phyloP scores from a whole-genome alignment of 92 coral and sea anemone genomes.

The Siderastrea siderea region DNA sequence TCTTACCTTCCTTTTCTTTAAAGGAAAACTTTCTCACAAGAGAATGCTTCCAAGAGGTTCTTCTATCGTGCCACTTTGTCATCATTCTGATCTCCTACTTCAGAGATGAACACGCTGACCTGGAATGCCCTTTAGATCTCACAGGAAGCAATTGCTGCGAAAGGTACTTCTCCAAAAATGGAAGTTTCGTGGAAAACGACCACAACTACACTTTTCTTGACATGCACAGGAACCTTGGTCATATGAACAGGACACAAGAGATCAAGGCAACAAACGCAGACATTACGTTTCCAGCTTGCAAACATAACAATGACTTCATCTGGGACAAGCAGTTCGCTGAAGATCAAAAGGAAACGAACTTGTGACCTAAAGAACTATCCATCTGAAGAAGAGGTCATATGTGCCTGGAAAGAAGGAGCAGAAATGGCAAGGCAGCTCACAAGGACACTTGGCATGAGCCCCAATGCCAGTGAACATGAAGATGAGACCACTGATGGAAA shows the following conservation, averaged over 20 bases:
- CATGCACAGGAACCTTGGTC: conserved; percentile 71
- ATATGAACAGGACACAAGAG: conserved; percentile 70
- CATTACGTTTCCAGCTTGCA: conserved; percentile 51
- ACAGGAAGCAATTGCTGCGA: conserved; percentile 69
- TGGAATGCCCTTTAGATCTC: conserved; percentile 65
- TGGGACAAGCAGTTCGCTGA: conserved; percentile 61
- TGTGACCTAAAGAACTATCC: conserved; percentile 52
- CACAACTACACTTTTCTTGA: conserved; percentile 71
- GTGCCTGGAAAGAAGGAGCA: conserved; percentile 56
- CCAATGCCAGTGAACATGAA: conserved; percentile 36
- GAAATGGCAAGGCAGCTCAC: conserved; percentile 54
- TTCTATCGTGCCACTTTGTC: conserved; percentile 70
- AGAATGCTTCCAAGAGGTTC: conserved; percentile 72
- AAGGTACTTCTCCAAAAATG: conserved; percentile 66
- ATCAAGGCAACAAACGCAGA: conserved; percentile 53
- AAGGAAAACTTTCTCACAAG: conserved; percentile 70
- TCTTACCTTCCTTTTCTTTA: conserved; percentile 25
- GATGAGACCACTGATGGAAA: conserved; percentile 22
- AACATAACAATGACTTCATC: conserved; percentile 59
- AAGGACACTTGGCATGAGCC: conserved; percentile 49
- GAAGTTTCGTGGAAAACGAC: conserved; percentile 64
- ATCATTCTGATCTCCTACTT: conserved; percentile 63
- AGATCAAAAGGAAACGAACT: conserved; percentile 33
- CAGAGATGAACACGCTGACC: conserved; percentile 66
- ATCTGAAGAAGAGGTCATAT: conserved; percentile 14